Evolutionary conservation across 2,888 invertebrate species (phyloP), one percentile per base, ranked within the genome.

Genomic region (Parochlus steinenii): DNA sequence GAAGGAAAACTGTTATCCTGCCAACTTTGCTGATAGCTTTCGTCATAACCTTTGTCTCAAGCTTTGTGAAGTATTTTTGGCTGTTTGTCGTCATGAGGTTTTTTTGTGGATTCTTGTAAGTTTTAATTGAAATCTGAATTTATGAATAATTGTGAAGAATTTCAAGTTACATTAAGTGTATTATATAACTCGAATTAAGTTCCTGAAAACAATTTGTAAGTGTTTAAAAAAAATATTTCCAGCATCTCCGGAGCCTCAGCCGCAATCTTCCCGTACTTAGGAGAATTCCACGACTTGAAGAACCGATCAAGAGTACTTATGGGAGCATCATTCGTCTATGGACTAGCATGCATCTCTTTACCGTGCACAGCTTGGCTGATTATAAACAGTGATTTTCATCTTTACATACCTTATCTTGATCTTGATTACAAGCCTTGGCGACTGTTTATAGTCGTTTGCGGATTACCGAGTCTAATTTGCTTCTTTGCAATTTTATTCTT

Each of bases 41-140:
- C 19, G 30, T 58, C 3, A 50, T 58, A n/a, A 64, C 64, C 11
- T 43, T 65, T 14, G 37, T 58, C 2, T 63, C 66, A 5, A 63
- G 65, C 44, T 48, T 68, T 20, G 51, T 62, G 4, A 58, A 60
- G 14, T 51, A 55, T 39, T 61, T 60, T 40, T 63, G 62, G 57
- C 40, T 63, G 14, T 62, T 69, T 42, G 60, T 64, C 16, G 40
- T 61, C 10, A 43, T 65, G 14, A 47, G 67, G 44, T 67, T 58
- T 43, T 44, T 65, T 7, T 65, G 62, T 48, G 68, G 68, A 38
- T 59, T 63, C 43, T 59, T 61, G 67, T 66, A 54, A 57, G 35
- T 22, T 29, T n/a, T n/a, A 29, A 29, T 14, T 14, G 16, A 8
- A 8, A 11, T 26, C n/a, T 26, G 27, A 29, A n/a, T n/a, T n/a